Base-by-base conservation (phyloP, 2,113 vertebrate species). In the Oreocharis arfaki region DNA sequence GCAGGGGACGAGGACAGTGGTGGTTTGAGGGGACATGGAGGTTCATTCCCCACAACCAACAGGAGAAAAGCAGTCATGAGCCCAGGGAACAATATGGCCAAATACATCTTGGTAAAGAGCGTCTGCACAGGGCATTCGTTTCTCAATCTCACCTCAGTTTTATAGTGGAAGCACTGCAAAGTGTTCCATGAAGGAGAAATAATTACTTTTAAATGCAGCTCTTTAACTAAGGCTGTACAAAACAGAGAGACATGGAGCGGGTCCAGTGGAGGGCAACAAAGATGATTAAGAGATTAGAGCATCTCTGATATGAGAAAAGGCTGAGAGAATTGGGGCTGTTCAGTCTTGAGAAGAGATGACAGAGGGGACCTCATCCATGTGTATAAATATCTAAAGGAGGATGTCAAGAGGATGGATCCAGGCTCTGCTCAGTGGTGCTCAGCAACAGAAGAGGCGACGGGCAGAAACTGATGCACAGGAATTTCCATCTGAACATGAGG, bases 1-100 rank as follows among this genome's bases (percentile, higher is more conserved):
- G 1, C 32, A 16, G 32, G 50, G 80, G n/a, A 15, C 0, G 3
- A 49, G 59, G n/a, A 55, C 13, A 57, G 22, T 4, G 47, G 1
- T n/a, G 44, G 11, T 49, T 24, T 26, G 32, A 32, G 59, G 21
- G 4, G 12, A 65, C 35, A 6, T 0, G 13, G 22, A 69, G 23
- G 30, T 35, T 77, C 32, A 63, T 37, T 59, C 22, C 56, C 5
- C 9, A 39, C 39, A 67, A 19, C 10, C n/a, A 71, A 8, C 7
- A 6, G 0, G 2, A 50, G 27, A 53, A 50, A 7, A 41, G n/a
- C 53, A 4, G 26, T 7, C 19, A 1, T 13, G 52, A 80, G 22
- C 23, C 22, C 7, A 9, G 22, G 32, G 59, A 65, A 21, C 24
- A 28, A 27, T 10, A 15, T 3, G 12, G 32, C 10, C 33, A 60